Conservation (phyloP, 2,113 vertebrate species). For the Odocoileus hemionus region DNA sequence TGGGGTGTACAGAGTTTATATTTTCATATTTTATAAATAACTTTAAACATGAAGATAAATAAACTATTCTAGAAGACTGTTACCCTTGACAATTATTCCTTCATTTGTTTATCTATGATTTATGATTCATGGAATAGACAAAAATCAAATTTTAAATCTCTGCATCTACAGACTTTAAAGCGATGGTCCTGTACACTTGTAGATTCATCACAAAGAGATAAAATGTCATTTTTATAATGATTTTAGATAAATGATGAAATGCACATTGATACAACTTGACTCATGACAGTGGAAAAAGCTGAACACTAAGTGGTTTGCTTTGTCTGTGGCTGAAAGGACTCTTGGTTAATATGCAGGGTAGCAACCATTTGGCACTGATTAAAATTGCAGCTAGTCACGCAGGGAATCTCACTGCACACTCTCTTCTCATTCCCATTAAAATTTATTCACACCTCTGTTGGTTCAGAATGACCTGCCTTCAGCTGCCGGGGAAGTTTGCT, state of each 20-base stretch:
- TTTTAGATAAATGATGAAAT: constrained; percentile 1
- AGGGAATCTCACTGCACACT: background rate
- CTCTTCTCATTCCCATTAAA: constrained; percentile 22
- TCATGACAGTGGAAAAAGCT: background rate
- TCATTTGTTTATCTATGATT: background rate
- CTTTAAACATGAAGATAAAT: constrained; percentile 3
- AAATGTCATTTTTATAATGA: background rate
- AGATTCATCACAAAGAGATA: background rate
- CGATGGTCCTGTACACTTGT: background rate
- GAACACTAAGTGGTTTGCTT: background rate
- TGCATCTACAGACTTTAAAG: background rate
- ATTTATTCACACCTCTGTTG: constrained; percentile 29
- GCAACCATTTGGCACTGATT: background rate
- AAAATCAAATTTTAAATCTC: background rate
- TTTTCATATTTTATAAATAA: background rate
- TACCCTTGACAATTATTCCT: background rate
- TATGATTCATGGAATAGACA: background rate
- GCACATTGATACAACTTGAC: background rate
- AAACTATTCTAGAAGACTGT: background rate
- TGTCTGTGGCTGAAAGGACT: background rate
- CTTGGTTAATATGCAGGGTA: background rate
- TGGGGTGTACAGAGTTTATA: background rate
- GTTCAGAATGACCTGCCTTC: constrained; percentile 52
- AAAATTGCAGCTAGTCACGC: background rate
- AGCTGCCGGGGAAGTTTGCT: constrained; percentile 50